Percentiles rank a stretch among this genome's conserved stretches.
Conservation (phyloP, 2,888 invertebrate species). For the Sicus ferrugineus region DNA sequence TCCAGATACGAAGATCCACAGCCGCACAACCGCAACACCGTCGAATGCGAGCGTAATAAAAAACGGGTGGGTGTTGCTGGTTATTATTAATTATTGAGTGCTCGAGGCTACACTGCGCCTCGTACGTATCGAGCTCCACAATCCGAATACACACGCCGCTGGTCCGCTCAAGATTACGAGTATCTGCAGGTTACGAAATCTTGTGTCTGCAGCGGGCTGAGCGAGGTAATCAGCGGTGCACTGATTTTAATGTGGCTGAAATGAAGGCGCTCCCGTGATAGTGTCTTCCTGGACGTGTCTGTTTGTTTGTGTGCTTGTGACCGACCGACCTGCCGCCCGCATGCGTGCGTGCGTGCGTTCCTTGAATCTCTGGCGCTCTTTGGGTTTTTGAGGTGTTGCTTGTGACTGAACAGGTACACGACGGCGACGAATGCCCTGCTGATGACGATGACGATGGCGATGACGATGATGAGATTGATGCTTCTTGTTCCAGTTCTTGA, state of each 20-base stretch:
- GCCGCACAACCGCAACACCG: conserved; percentile 8
- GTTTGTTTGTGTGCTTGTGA: conserved; percentile 3
- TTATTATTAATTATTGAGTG: conserved; percentile 46
- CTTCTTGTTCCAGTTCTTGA: too few relatives aligned
- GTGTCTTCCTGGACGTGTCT: too few relatives aligned
- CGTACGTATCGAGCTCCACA: background rate
- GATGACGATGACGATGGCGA: too few relatives aligned
- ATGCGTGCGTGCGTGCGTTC: background rate
- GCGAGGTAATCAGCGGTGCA: conserved; percentile 14
- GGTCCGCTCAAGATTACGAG: conserved; percentile 15
- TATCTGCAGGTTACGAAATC: conserved; percentile 18
- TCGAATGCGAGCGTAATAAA: conserved; percentile 41
- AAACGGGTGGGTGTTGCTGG: too few relatives aligned
- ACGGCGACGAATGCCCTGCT: background rate
- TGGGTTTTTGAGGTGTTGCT: conserved; percentile 25
- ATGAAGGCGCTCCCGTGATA: conserved; percentile 7
- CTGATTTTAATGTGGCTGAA: background rate
- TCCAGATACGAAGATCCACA: conserved; percentile 12
- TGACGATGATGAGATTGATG: too few relatives aligned
- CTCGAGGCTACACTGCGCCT: conserved; percentile 5
- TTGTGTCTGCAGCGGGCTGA: background rate
- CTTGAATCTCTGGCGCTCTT: too few relatives aligned
- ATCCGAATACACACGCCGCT: background rate
- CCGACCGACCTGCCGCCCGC: background rate
- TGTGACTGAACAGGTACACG: conserved; percentile 17